These are phyloP conservation scores for Tragelaphus buxtoni DNA, from an alignment of 2,113 vertebrate species.

Conservation along the genomic window DNA sequence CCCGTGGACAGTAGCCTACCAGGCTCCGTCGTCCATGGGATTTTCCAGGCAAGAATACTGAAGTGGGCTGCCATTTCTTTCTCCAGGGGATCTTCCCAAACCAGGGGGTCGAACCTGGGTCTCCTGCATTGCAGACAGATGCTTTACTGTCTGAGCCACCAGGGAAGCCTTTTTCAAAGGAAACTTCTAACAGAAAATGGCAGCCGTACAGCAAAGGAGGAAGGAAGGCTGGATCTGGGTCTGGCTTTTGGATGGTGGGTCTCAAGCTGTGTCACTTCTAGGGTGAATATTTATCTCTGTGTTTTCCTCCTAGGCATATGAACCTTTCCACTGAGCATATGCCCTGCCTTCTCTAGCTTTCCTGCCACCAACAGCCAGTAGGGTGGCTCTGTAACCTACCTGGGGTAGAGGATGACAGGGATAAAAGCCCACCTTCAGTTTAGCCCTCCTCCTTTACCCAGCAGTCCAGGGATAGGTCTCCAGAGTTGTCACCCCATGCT, in stretches of 20 bases:
- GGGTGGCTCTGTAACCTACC: conserved; percentile 80
- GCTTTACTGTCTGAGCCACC: no score
- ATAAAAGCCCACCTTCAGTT: not conserved
- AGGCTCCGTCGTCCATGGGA: no score
- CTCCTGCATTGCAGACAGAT: no score
- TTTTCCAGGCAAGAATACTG: no score
- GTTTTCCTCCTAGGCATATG: conserved; percentile 76
- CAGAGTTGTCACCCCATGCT: not conserved
- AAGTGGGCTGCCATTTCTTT: no score
- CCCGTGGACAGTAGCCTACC: no score
- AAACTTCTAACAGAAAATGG: not conserved
- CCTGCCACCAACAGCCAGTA: conserved; percentile 79
- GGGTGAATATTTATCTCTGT: conserved; percentile 68
- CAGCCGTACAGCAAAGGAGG: not conserved
- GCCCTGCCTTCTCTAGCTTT: conserved; percentile 70
- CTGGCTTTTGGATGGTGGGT: not conserved
- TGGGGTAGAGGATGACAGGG: not conserved
- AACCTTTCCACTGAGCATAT: conserved; percentile 70
- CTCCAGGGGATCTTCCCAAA: no score
- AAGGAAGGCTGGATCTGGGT: not conserved
- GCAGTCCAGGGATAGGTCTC: not conserved
- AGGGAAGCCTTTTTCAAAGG: not conserved
- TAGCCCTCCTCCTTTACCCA: not conserved
- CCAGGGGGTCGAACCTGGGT: no score
- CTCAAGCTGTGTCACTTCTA: conserved; percentile 66